A percentile compares a stretch with the other conserved stretches of the same genome.
Conservation (phyloP, 53 echinoderm and acorn worm genomes). For the Henricia sp. region DNA sequence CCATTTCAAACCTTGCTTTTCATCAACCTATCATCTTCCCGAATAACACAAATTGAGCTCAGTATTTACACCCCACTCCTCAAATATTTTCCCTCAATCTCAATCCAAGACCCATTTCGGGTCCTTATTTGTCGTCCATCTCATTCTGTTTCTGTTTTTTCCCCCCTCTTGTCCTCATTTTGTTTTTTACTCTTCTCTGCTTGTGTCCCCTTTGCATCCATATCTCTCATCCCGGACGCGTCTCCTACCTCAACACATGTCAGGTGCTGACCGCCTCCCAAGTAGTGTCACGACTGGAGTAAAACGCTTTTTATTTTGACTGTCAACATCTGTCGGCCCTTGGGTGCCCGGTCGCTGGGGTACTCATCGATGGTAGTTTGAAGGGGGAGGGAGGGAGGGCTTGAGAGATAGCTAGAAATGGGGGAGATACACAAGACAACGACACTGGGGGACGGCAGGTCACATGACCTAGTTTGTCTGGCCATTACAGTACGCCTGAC, state of each 20-base stretch:
- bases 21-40: too few relatives aligned
- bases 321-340: slow-evolving; percentile 64
- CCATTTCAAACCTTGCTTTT: too few relatives aligned
- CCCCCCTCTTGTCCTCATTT: slow-evolving; percentile 1
- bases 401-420: neutral
- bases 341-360: slow-evolving; percentile 40
- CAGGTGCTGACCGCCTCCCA: slow-evolving; percentile 51
- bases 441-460: slow-evolving; percentile 14
- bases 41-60: slow-evolving; percentile 10
- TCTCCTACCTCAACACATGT: slow-evolving; percentile 56
- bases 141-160: neutral
- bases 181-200: neutral
- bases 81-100: slow-evolving; percentile 62
- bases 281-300: slow-evolving; percentile 56
- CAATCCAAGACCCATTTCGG: slow-evolving; percentile 60
- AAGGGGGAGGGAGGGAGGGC: neutral
- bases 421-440: neutral
- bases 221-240: slow-evolving; percentile 10
- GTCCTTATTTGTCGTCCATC: slow-evolving; percentile 50
- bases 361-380: slow-evolving; percentile 33
- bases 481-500: slow-evolving; percentile 43
- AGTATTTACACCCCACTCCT: slow-evolving; percentile 51
- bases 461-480: slow-evolving; percentile 63
- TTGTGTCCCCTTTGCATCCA: neutral
- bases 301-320: slow-evolving; percentile 64